A percentile compares a stretch with the other conserved stretches of the same genome.
phyloP scores from a whole-genome alignment of 2,888 invertebrate genomes.

The Danaus chrysippus region DNA sequence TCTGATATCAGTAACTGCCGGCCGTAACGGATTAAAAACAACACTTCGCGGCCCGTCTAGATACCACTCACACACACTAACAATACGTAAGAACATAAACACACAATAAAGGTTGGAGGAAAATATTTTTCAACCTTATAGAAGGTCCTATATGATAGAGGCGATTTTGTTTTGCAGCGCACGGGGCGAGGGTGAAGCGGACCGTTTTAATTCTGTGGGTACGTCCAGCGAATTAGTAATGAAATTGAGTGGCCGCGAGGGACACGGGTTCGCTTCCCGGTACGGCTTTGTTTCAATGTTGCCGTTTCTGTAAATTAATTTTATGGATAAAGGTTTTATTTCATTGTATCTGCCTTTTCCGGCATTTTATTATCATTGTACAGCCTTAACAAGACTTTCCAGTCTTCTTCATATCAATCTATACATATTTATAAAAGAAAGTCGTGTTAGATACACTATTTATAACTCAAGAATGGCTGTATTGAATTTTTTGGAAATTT shows the following conservation, averaged over 20 bases:
- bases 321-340: constrained; percentile 34
- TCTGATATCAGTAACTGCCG: constrained; percentile 59
- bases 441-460: too few relatives aligned
- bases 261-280: constrained; percentile 47
- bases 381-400: background rate
- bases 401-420: background rate
- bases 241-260: constrained; percentile 63
- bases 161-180: constrained; percentile 22
- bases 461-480: too few relatives aligned
- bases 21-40: constrained; percentile 71
- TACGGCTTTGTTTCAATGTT: constrained; percentile 39
- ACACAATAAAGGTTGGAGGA: constrained; percentile 26
- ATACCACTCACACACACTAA: constrained; percentile 40
- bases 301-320: constrained; percentile 41
- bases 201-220: constrained; percentile 58
- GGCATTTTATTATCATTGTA: constrained; percentile 8
- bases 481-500: too few relatives aligned
- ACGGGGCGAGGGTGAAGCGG: constrained; percentile 26
- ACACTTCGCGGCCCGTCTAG: constrained; percentile 63
- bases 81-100: constrained; percentile 24
- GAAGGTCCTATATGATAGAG: constrained; percentile 27
- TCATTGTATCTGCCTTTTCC: constrained; percentile 19
- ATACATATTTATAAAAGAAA: background rate
- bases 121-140: constrained; percentile 24
- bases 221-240: constrained; percentile 67